Base-by-base conservation (phyloP, 2,797 vertebrate species). In the Buceros bicornis region DNA sequence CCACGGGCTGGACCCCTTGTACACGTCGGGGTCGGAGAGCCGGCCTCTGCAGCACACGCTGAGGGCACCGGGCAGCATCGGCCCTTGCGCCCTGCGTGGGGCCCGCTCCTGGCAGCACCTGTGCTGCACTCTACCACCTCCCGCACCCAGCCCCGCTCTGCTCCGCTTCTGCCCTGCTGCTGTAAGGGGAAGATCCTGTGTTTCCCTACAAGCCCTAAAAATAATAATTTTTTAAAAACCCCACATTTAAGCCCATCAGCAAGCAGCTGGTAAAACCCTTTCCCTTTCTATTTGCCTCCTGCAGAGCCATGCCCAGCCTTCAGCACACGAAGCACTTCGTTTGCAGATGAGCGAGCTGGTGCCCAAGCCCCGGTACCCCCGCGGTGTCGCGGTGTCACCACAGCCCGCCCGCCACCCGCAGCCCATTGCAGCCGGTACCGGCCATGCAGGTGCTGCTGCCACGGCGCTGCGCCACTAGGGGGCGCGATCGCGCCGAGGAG, bases 1-100 rank as follows among this genome's bases (percentile, higher is more conserved):
- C 11, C 33, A 3, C 1, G 7, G 64, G 5, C 11, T 5, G 7
- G 10, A 3, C 1, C 28, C 26, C n/a, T 5, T 2, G 8, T 3
- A 15, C 54, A 35, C 58, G 5, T 6, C 5, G 6, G 5, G 7
- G 6, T 0, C 6, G 10, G 24, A 2, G 22, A 6, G 5, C 2
- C 2, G 11, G 5, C 11, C 2, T 40, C 42, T 7, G 5, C n/a
- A 2, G 19, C 29, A 8, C 16, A 5, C 4, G 4, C 67, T 17
- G 26, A 35, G 21, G 42, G 5, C 35, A 12, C 18, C 1, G 14
- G 8, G 11, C 7, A 1, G 21, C n/a, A 16, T 28, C 5, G 8
- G 7, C 16, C 40, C 13, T 7, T 4, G 5, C n/a, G 4, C 11
- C 22, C 40, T 17, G 3, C 14, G 15, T 18, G 24, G 12, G 6